Evolutionary conservation across 2,113 vertebrate species (phyloP).

Genomic region (Lasiurus borealis): DNA sequence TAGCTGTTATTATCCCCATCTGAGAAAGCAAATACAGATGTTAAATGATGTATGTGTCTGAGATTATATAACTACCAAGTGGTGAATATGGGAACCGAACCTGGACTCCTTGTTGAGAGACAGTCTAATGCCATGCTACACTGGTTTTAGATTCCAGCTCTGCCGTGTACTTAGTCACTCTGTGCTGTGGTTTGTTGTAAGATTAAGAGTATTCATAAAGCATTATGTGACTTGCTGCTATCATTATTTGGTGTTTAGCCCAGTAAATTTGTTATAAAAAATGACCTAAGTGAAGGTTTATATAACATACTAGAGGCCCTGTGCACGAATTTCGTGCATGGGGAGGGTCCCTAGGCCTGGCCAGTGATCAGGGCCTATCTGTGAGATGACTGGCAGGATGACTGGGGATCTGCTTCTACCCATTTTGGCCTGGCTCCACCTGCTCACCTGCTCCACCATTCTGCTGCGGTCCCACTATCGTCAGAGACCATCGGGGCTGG

Average conservation of each 20-base stretch:
- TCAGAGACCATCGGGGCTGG: too few species aligned
- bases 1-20: neutral
- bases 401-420: too few species aligned
- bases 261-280: neutral
- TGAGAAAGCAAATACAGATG: slow-evolving; percentile 44
- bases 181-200: too few species aligned
- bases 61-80: neutral
- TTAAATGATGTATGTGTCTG: neutral
- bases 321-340: too few species aligned
- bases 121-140: neutral
- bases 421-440: too few species aligned
- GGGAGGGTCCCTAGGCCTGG: too few species aligned
- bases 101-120: neutral
- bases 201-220: neutral
- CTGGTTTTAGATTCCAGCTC: neutral
- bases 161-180: neutral
- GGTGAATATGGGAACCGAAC: neutral
- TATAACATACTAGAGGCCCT: too few species aligned
- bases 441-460: too few species aligned
- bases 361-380: too few species aligned
- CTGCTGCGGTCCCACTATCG: accelerated
- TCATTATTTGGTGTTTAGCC: neutral
- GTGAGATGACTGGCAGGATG: too few species aligned
- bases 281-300: too few species aligned
- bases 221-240: neutral